These are phyloP conservation scores for Petrolisthes manimaculis DNA, from an alignment of 2,888 invertebrate genomes.

Conservation along the genomic window DNA sequence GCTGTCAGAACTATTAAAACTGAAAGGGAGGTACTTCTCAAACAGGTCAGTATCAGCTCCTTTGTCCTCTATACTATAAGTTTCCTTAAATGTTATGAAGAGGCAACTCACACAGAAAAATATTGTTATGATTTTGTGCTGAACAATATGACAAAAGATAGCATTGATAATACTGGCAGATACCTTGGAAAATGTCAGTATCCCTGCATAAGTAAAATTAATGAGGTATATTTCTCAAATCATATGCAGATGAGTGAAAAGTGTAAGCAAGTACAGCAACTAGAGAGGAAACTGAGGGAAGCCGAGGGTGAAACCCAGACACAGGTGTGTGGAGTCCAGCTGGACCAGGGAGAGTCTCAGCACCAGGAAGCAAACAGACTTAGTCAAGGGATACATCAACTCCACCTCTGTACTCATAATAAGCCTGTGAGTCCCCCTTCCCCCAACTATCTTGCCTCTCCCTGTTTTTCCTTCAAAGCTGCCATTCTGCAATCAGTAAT, in stretches of 20 bases:
- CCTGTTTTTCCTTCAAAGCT: no score
- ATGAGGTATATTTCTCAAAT: no score
- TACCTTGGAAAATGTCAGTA: no score
- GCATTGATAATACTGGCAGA: no score
- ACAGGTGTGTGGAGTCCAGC: constrained; percentile 27
- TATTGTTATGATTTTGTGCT: no score
- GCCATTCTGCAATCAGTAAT: no score
- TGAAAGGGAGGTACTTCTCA: constrained; percentile 39
- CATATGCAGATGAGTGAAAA: constrained; percentile 31
- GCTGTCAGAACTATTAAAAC: constrained; percentile 33
- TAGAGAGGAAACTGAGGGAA: constrained; percentile 36
- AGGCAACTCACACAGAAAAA: no score
- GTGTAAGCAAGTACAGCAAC: constrained; percentile 30
- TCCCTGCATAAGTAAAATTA: no score
- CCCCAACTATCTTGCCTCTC: no score
- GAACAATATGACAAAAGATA: no score
- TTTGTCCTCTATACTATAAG: no score
- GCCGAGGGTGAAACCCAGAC: constrained; percentile 27
- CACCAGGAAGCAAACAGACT: constrained; percentile 39
- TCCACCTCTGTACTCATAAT: constrained; percentile 29
- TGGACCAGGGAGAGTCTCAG: constrained; percentile 37
- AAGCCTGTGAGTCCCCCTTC: constrained; percentile 36
- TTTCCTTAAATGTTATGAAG: no score
- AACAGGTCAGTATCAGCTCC: constrained; percentile 30
- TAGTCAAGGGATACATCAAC: constrained; percentile 38